phyloP scores from a whole-genome alignment of 2,113 vertebrate genomes.

The Equus quagga region DNA sequence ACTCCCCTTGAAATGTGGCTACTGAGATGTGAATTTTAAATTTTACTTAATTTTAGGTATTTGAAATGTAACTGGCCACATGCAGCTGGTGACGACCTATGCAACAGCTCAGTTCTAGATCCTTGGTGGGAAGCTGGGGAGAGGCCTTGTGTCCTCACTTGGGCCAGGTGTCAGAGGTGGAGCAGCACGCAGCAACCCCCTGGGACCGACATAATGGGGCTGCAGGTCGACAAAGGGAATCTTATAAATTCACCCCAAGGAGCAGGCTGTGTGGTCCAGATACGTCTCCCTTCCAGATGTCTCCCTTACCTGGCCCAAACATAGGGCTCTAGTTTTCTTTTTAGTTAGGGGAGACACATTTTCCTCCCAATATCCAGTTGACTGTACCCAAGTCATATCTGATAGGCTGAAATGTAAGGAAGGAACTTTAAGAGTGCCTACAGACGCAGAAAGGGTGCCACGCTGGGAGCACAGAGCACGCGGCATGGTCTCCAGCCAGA shows the following conservation, averaged over 20 bases:
- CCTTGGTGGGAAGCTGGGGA: not conserved
- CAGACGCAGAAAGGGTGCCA: fast-evolving
- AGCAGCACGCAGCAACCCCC: not conserved
- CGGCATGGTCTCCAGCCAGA: not conserved
- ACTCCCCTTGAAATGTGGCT: not conserved
- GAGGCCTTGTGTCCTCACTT: not conserved
- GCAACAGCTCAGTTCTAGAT: not conserved
- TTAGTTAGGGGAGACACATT: not conserved
- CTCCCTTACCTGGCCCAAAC: not conserved
- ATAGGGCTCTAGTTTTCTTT: not conserved
- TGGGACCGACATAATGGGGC: fast-evolving
- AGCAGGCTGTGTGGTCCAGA: not conserved
- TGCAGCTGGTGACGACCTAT: fast-evolving
- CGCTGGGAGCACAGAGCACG: not conserved
- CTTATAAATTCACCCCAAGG: not conserved
- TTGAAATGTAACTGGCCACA: not conserved
- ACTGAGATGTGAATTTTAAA: not conserved
- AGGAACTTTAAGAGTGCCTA: too few species aligned
- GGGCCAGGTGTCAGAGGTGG: not conserved
- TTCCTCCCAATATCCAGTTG: not conserved
- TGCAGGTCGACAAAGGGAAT: not conserved
- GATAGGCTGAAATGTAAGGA: not conserved
- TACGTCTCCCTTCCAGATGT: not conserved
- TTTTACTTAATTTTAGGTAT: not conserved
- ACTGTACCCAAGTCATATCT: not conserved